phyloP scores from a whole-genome alignment of 2,113 vertebrate genomes.

The Nasalis larvatus region DNA sequence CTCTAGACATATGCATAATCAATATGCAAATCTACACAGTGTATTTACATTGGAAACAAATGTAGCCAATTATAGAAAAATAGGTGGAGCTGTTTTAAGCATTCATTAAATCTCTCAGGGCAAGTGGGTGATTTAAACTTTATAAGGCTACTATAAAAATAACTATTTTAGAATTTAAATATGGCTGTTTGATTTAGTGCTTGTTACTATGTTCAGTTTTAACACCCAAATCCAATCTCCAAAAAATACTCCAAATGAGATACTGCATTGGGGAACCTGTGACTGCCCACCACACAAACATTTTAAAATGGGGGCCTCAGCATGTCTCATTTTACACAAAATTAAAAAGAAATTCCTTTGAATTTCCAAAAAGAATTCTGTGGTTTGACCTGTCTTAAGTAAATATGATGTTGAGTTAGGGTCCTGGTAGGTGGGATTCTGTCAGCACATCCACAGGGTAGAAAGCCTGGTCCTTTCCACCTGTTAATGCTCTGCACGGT shows the following conservation, averaged over 20 bases:
- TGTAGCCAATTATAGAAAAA: slow-evolving; percentile 44
- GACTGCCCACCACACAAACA: neutral
- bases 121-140: slow-evolving; percentile 43
- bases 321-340: neutral
- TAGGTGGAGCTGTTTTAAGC: slow-evolving; percentile 39
- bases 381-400: neutral
- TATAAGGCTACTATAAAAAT: slow-evolving; percentile 49
- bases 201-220: slow-evolving; percentile 40
- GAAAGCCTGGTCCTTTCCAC: neutral
- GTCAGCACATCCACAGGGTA: neutral
- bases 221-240: slow-evolving; percentile 18
- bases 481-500: neutral
- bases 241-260: neutral
- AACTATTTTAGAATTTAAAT: slow-evolving; percentile 55
- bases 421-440: neutral
- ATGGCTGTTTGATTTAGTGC: neutral
- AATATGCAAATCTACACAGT: slow-evolving; percentile 27
- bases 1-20: neutral
- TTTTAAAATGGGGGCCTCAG: neutral
- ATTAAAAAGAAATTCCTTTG: neutral
- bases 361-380: neutral
- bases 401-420: neutral
- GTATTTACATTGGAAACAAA: slow-evolving; percentile 53
- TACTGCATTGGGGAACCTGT: neutral
- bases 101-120: slow-evolving; percentile 20